Base-by-base conservation (phyloP, 2,888 invertebrate species). In the Epistrophella euchroma region DNA sequence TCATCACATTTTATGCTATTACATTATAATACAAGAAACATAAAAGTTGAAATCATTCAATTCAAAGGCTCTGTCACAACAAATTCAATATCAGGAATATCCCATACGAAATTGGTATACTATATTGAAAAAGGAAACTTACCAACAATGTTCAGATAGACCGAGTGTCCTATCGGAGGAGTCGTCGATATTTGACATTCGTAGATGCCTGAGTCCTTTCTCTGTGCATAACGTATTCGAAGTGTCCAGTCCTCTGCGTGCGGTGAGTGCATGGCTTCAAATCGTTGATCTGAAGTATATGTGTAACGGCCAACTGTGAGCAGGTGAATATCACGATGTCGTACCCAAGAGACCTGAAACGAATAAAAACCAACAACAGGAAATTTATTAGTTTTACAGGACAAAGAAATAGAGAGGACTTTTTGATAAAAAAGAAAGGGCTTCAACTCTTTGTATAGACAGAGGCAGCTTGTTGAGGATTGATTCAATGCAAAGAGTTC, bases 101-200 rank as follows among this genome's bases (percentile, higher is more conserved):
- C 7, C 4, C n/a, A 40, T 40, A 15, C 52, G 28, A 2, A 19
- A n/a, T n/a, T n/a, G n/a, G n/a, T n/a, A n/a, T n/a, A 25, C 52
- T 22, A n/a, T n/a, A 55, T 28, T 1, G 4, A 58, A 35, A 37
- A n/a, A n/a, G 15, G 10, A n/a, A 17, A 94, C 96, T 96, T 91
- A 97, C 97, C 97, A 87, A 97, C 96, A 90, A 97, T 96, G 89
- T 95, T 96, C 86, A 97, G 94, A 91, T 95, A 95, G 76, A 97
- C 95, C 28, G 96, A 95, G 92, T 97, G 96, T 52, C 97, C 97
- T 66, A 97, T 95, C 79, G 97, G 97, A 68, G 97, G 97, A 87
- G 97, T 97, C 70, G 97, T 97, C 89, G 97, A 97, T 91, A 97
- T 97, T 94, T 97, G 97, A 92, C 97, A 97, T 93, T 97, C 97